Evolutionary conservation across 64 coral and sea anemone genomes (phyloP).

Genomic region (Stichodactyla helianthus): DNA sequence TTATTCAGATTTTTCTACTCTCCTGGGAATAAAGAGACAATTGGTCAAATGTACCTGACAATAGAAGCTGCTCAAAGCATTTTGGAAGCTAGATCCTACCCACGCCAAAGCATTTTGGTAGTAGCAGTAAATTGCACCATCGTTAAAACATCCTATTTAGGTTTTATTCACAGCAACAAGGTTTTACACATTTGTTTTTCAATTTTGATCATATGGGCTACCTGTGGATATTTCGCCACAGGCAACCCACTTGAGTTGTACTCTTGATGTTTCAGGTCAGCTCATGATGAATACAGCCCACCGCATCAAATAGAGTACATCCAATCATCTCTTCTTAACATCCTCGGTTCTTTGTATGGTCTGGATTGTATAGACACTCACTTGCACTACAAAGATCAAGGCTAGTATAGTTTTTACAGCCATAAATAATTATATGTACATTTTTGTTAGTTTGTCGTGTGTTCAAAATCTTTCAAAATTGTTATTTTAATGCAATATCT

Average conservation of each 20-base stretch:
- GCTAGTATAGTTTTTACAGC: background rate
- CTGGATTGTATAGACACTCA: slow-evolving; percentile 15
- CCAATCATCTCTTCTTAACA: slow-evolving; percentile 32
- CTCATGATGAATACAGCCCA: slow-evolving; percentile 65
- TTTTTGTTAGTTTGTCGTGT: no score
- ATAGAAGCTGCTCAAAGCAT: no score
- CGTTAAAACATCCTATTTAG: no score
- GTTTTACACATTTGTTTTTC: background rate
- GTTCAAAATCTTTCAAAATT: no score
- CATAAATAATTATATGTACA: background rate
- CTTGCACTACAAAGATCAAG: background rate
- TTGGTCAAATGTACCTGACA: no score
- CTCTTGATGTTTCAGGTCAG: slow-evolving; percentile 26
- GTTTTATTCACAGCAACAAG: no score
- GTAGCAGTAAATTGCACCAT: no score
- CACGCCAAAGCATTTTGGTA: no score
- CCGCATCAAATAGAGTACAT: slow-evolving; percentile 48
- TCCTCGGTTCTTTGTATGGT: slow-evolving; percentile 29
- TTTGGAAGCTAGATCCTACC: no score
- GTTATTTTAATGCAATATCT: no score
- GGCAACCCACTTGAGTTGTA: background rate
- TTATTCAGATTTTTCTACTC: no score
- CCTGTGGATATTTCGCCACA: background rate
- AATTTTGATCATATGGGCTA: background rate
- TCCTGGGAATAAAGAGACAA: no score